Evolutionary conservation across 2,113 vertebrate genomes (phyloP).

Genomic region (Neogale vison): DNA sequence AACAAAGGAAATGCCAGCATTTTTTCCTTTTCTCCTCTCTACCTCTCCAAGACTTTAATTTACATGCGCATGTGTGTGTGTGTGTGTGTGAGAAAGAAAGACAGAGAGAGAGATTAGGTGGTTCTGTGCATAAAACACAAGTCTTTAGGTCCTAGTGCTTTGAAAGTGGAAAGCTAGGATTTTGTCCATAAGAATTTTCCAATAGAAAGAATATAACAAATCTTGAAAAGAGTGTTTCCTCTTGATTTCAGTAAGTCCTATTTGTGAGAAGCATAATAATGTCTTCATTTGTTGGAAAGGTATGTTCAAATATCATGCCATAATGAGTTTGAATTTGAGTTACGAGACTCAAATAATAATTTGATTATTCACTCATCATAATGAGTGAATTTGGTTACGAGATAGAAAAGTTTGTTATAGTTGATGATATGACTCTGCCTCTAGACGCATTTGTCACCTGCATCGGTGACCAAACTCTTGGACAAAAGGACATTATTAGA

Average conservation of each 20-base stretch:
- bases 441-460: neutral
- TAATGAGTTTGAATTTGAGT: neutral
- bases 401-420: neutral
- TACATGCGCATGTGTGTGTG: neutral
- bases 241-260: neutral
- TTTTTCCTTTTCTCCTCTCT: neutral
- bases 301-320: neutral
- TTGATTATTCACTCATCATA: no score
- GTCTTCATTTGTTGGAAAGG: constrained; percentile 44
- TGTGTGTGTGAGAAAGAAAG: neutral
- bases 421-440: neutral
- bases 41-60: neutral
- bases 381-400: neutral
- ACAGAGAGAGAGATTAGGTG: neutral
- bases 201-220: neutral
- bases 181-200: constrained; percentile 35
- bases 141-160: neutral
- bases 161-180: neutral
- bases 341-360: no score
- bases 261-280: constrained; percentile 40
- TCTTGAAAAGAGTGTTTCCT: neutral
- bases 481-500: neutral
- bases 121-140: neutral
- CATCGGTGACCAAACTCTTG: neutral
- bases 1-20: neutral